phyloP scores from a whole-genome alignment of 2,797 vertebrate genomes.

The Dromococcyx pavoninus region DNA sequence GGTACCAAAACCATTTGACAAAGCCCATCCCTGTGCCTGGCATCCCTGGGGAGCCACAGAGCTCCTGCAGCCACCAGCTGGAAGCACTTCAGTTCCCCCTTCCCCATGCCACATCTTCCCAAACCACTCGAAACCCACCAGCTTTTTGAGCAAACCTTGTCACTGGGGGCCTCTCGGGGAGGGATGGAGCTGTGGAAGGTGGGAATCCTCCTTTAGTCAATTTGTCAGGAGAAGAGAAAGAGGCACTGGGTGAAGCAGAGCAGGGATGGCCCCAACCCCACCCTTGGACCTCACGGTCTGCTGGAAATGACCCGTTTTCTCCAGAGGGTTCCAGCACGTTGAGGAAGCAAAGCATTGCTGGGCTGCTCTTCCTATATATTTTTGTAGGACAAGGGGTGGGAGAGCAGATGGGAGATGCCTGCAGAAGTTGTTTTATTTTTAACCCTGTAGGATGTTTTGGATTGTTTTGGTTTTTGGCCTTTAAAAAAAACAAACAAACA shows the following conservation, averaged over 20 bases:
- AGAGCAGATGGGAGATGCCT: slow-evolving; percentile 20
- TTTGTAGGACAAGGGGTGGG: slow-evolving; percentile 47
- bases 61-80: background rate
- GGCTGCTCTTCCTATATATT: slow-evolving; percentile 57
- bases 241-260: background rate
- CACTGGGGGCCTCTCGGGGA: rapidly evolving
- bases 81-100: rapidly evolving
- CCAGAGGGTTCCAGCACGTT: background rate
- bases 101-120: background rate
- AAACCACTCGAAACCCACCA: background rate
- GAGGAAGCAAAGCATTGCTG: background rate
- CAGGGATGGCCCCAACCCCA: background rate
- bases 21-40: background rate
- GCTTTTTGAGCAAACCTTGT: background rate
- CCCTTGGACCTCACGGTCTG: rapidly evolving
- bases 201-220: rapidly evolving
- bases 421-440: slow-evolving; percentile 31
- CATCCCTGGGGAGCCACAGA: rapidly evolving
- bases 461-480: slow-evolving; percentile 31
- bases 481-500: slow-evolving; percentile 20
- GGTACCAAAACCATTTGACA: background rate
- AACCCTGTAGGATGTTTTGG: slow-evolving; percentile 27
- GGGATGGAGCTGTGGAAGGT: background rate
- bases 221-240: background rate
- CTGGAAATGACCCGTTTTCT: background rate